Evolutionary conservation across 2,113 vertebrate genomes (phyloP), one percentile per base, ranked within the genome.

Genomic region (Pterocles gutturalis): DNA sequence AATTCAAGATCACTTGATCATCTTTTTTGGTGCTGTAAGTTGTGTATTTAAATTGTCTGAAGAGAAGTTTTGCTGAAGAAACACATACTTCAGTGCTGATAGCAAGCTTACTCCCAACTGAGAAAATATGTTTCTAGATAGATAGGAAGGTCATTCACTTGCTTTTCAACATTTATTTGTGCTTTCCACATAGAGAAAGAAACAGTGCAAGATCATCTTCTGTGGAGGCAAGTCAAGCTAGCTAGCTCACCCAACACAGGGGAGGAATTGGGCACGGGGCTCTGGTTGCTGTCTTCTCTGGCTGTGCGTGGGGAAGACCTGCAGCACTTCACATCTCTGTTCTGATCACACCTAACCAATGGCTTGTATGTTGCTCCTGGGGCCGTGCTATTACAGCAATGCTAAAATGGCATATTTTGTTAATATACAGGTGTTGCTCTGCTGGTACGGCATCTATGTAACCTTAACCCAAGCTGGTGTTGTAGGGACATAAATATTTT

Each of bases 231-330:
- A 19, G 43, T 20, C 21, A 19, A 13, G 48, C 46, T 31, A 11
- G 8, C 3, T 20, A 16, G 21, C 46, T 60, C 8, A 19, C 10
- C 20, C 5, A 0, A 29, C 33, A 0, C 1, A 22, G 66, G 31
- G 38, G 65, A 60, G 65, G 24, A 31, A 9, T 3, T 5, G 38
- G n/a, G 26, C 38, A 6, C 19, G 72, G 1, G 28, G 51, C 72
- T 65, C 51, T 10, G n/a, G 5, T 36, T 20, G 60, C 34, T 36
- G 6, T 46, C 33, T 36, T 24, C 36, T 51, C 58, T 6, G 29
- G 6, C 36, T 21, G 49, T 11, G 11, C 58, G 46, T 12, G 13
- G 48, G 60, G 28, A 17, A 45, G 17, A 45, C 61, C 31, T 33
- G 43, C 36, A 43, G 62, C 75, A 45, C 61, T 19, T 28, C 17